phyloP scores from a whole-genome alignment of 2,113 vertebrate species.

The Marmota flaviventris region DNA sequence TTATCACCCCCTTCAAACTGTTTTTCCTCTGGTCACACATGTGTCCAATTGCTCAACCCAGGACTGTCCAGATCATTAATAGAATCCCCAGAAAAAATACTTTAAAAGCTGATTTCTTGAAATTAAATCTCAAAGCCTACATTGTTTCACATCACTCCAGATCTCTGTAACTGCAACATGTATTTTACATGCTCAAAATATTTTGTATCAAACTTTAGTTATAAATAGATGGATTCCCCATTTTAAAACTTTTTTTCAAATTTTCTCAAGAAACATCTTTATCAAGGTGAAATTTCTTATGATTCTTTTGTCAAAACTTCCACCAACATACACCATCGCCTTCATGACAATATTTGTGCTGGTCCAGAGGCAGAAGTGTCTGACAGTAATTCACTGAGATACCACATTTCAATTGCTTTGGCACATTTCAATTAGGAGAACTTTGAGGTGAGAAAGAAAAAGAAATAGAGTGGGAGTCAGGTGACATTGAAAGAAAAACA shows the following conservation, averaged over 20 bases:
- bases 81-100: not conserved
- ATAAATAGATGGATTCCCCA: not conserved
- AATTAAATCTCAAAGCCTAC: not conserved
- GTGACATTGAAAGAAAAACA: constrained; percentile 59
- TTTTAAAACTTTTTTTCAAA: not conserved
- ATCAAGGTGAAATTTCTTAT: not conserved
- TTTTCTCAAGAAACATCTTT: not conserved
- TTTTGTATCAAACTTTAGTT: not conserved
- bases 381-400: constrained; percentile 66
- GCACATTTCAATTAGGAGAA: constrained; percentile 76
- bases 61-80: not conserved
- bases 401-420: constrained; percentile 72
- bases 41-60: not conserved
- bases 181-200: constrained; percentile 47
- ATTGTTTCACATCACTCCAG: not conserved
- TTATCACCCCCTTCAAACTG: not conserved
- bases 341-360: constrained; percentile 18
- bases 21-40: not conserved
- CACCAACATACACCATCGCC: not conserved
- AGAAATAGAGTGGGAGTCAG: constrained; percentile 59
- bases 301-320: not conserved
- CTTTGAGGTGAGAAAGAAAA: constrained; percentile 79
- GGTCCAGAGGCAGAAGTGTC: constrained; percentile 20
- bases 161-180: not conserved
- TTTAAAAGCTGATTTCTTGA: not conserved